Percentiles rank a stretch among this genome's conserved stretches.
Conservation (phyloP, 2,888 invertebrate species). For the Agrochola macilenta region DNA sequence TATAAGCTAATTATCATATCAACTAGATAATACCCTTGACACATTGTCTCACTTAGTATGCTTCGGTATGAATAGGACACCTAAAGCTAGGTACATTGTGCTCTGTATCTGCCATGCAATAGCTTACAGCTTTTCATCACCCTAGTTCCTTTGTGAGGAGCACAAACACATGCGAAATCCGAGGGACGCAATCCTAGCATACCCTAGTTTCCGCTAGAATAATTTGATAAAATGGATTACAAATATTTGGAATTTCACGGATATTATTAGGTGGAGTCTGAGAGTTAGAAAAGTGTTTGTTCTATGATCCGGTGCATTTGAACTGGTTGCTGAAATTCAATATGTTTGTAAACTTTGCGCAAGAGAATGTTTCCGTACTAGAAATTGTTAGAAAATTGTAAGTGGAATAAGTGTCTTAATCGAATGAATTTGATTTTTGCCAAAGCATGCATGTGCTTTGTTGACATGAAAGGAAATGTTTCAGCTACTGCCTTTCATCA, state of each 20-base stretch:
- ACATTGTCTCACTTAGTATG: neutral
- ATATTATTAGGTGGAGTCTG: slow-evolving; percentile 18
- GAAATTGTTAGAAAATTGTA: neutral
- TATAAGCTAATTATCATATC: neutral
- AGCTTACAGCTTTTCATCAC: slow-evolving; percentile 43
- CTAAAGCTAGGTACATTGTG: slow-evolving; percentile 1
- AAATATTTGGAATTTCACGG: slow-evolving; percentile 11
- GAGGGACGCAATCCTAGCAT: slow-evolving; percentile 35
- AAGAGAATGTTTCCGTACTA: neutral
- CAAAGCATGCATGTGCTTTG: neutral
- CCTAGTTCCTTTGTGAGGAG: slow-evolving; percentile 45
- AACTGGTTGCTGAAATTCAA: slow-evolving; percentile 17
- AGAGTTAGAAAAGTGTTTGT: slow-evolving; percentile 10
- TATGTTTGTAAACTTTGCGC: neutral
- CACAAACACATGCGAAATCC: slow-evolving; percentile 40
- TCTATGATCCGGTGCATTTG: slow-evolving; percentile 14
- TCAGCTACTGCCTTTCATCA: neutral
- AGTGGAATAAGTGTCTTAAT: too few species aligned
- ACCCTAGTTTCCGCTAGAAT: slow-evolving; percentile 24
- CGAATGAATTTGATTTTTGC: neutral
- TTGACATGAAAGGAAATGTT: neutral
- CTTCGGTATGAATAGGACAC: neutral
- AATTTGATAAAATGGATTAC: slow-evolving; percentile 45
- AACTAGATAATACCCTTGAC: neutral
- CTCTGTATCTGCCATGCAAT: slow-evolving; percentile 18